Evolutionary conservation across 2,888 invertebrate genomes (phyloP), one percentile per base, ranked within the genome.

Genomic region (Lepas anatifera): DNA sequence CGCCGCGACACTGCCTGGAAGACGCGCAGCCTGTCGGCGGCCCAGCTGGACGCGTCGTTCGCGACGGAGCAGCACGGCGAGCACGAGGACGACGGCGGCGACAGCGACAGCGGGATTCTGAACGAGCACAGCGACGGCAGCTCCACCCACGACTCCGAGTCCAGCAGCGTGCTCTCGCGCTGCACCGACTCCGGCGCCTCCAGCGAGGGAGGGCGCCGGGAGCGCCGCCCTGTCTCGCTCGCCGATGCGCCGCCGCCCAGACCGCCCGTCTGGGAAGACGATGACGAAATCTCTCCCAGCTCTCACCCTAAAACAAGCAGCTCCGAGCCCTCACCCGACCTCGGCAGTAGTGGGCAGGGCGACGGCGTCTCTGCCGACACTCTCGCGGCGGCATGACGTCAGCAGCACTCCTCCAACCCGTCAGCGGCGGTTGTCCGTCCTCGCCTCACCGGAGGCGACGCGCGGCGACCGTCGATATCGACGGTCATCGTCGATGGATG

Each of bases 31-130:
- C 58, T 58, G 58, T 32, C 35, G 32, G 32, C 16, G 32, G 29
- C 52, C 29, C 52, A 52, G 52, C 13, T 52, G 16, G 16, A 52
- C 50, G 25, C 27, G 50, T 50, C 50, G 4, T 50, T 50, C 50
- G 58, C 35, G 3, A 22, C 22, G 29, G 29, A 3, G 29, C 4
- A 32, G 16, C 3, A 22, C 52, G 29, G 52, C 29, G 11, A 52
- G 27, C 27, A 2, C 27, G 29, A 11, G 16, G 52, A 52, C 35
- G 32, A 10, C 58, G 58, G 35, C 58, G 32, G 58, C 22, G 58
- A 58, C 35, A 58, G 58, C 35, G 58, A 58, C 35, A 58, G 58
- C 58, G 58, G 58, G 32, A 58, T 41, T 41, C 41, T 41, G 41
- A 41, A 41, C 41, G 41, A 41, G 16, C 41, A 41, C 41, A 13